phyloP scores from a whole-genome alignment of 2,888 invertebrate species.

The Pteria penguin region DNA sequence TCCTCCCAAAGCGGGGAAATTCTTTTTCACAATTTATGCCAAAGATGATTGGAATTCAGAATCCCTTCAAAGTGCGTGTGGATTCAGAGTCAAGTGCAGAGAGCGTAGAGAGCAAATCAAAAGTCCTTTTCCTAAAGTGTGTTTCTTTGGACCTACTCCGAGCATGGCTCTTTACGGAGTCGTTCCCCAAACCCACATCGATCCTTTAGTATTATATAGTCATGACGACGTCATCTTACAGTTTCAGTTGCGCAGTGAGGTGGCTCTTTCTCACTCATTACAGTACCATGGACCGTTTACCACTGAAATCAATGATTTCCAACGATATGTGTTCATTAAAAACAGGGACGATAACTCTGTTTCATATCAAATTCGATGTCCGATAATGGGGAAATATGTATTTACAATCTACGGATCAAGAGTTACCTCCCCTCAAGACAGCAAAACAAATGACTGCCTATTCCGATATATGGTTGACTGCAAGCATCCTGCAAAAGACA shows the following conservation, averaged over 20 bases:
- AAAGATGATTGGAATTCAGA: slow-evolving; percentile 76
- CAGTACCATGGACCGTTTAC: slow-evolving; percentile 70
- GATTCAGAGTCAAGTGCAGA: slow-evolving; percentile 74
- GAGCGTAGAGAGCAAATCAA: slow-evolving; percentile 67
- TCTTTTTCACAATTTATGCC: slow-evolving; percentile 80
- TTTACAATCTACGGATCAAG: slow-evolving; percentile 72
- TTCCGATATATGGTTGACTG: slow-evolving; percentile 76
- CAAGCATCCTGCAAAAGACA: slow-evolving; percentile 68
- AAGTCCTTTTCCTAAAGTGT: slow-evolving; percentile 71
- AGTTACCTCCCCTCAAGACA: slow-evolving; percentile 56
- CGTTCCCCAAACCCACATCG: slow-evolving; percentile 69
- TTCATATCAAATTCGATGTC: slow-evolving; percentile 74
- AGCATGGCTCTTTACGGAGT: slow-evolving; percentile 64
- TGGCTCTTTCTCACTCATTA: slow-evolving; percentile 66
- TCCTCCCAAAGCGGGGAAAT: slow-evolving; percentile 80
- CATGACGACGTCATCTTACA: slow-evolving; percentile 67
- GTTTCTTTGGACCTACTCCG: slow-evolving; percentile 72
- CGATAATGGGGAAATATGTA: slow-evolving; percentile 75
- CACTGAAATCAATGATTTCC: slow-evolving; percentile 67
- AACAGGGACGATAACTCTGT: slow-evolving; percentile 69
- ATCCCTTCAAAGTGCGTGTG: slow-evolving; percentile 77
- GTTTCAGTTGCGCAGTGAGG: slow-evolving; percentile 66
- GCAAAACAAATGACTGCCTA: slow-evolving; percentile 66
- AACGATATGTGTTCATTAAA: slow-evolving; percentile 71
- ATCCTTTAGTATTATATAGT: slow-evolving; percentile 68